phyloP scores from a whole-genome alignment of 2,888 invertebrate genomes.

The Osmoderma eremita region DNA sequence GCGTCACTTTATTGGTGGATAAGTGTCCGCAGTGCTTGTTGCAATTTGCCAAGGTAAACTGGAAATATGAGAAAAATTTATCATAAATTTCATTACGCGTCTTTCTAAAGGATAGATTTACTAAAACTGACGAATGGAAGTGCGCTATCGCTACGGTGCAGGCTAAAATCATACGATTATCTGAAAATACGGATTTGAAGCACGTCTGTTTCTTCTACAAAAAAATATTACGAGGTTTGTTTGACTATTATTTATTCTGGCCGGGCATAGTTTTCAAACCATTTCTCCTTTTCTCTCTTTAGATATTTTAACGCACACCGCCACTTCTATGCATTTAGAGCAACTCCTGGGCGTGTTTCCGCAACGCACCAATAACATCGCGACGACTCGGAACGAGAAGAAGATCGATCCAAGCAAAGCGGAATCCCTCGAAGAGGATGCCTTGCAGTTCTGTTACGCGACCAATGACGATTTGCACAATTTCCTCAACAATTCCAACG shows the following conservation, averaged over 20 bases:
- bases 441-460: conserved; percentile 11
- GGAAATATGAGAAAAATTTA: background rate
- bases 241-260: background rate
- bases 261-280: background rate
- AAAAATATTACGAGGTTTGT: conserved; percentile 60
- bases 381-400: conserved; percentile 11
- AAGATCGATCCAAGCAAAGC: conserved; percentile 20
- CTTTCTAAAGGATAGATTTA: conserved; percentile 61
- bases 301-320: conserved; percentile 64
- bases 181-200: conserved; percentile 55
- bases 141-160: conserved; percentile 62
- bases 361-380: conserved; percentile 55
- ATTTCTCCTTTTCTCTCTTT: conserved; percentile 45
- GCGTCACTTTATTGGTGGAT: conserved; percentile 68
- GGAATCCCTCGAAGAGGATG: conserved; percentile 12
- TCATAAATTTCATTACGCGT: conserved; percentile 4
- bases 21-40: conserved; percentile 71
- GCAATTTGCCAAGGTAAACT: conserved; percentile 72
- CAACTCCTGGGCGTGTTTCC: conserved; percentile 63
- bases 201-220: conserved; percentile 60
- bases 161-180: conserved; percentile 58
- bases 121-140: conserved; percentile 63
- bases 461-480: conserved; percentile 32
- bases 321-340: conserved; percentile 63
- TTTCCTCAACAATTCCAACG: conserved; percentile 39